Conservation (phyloP, 2,113 vertebrate species). For the Hemiprocne comata region DNA sequence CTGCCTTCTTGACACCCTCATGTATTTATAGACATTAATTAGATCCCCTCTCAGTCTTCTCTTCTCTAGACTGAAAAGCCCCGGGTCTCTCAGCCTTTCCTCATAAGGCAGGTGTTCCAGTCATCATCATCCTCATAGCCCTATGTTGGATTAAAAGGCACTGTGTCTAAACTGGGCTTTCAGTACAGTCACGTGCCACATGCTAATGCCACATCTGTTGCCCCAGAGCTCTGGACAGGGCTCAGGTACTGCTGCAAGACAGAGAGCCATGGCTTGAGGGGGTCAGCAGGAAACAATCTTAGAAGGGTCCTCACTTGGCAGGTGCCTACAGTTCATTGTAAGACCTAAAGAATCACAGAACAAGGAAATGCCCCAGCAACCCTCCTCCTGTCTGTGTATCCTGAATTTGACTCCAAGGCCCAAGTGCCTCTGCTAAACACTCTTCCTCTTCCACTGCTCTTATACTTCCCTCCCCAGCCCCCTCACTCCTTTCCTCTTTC, state of each 20-base stretch:
- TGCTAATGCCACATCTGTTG: background rate
- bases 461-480: background rate
- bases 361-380: background rate
- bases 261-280: background rate
- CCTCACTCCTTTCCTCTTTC: background rate
- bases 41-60: too few species aligned
- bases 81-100: too few species aligned
- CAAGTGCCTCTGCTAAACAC: background rate
- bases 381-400: background rate
- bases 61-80: too few species aligned
- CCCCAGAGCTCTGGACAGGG: background rate
- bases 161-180: background rate
- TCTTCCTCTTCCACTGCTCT: background rate
- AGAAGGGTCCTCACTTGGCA: background rate
- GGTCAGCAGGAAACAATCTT: background rate
- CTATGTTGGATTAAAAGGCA: background rate
- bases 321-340: background rate
- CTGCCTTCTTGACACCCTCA: too few species aligned
- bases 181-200: background rate
- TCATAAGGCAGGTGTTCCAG: too few species aligned
- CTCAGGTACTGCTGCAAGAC: background rate
- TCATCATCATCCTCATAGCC: background rate
- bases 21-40: too few species aligned
- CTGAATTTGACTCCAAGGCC: background rate
- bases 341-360: background rate